Evolutionary conservation across 2,113 vertebrate species (phyloP), one percentile per base, ranked within the genome.

Genomic region (Sapajus apella): DNA sequence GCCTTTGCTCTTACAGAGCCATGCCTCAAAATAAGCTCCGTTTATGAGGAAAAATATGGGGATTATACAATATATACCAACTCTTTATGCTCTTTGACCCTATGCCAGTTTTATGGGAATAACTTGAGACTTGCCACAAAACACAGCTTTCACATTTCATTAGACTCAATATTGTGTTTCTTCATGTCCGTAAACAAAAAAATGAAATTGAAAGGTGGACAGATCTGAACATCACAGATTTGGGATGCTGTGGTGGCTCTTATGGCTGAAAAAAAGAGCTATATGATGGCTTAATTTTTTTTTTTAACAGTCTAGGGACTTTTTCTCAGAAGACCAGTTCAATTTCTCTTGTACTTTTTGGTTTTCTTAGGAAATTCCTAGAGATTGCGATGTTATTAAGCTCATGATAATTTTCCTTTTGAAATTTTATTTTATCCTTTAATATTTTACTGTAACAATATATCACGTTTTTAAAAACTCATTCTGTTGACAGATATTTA

Each of bases 361-460:
- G n/a, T 90, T 87, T 18, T 93, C 23, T 96, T 91, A 73, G 32
- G n/a, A 87, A 94, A 85, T 85, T 77, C 23, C 32, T 35, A 77
- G 58, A 68, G 35, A 79, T 52, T 84, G 4, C 61, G 64, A 77
- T 37, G 20, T n/a, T 94, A 76, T 45, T 82, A 86, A 72, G 13
- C 80, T 96, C 14, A 87, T 50, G 70, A 61, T 85, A 90, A 12
- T 68, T 75, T 75, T 16, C 23, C 3, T 43, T 45, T 40, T 16
- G 12, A 75, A 75, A 13, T 75, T 75, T 73, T 73, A 77, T 77
- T 47, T 47, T 47, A 77, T 47, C 43, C 23, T 77, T 77, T 47
- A 32, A 5, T 47, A 32, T 77, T 77, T 16, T 45, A 32, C 47
- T 47, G 27, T 47, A 32, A 47, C 14, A 47, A 18, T 47, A 77